phyloP scores from a whole-genome alignment of 2,113 vertebrate genomes.

The Lipotes vexillifer region DNA sequence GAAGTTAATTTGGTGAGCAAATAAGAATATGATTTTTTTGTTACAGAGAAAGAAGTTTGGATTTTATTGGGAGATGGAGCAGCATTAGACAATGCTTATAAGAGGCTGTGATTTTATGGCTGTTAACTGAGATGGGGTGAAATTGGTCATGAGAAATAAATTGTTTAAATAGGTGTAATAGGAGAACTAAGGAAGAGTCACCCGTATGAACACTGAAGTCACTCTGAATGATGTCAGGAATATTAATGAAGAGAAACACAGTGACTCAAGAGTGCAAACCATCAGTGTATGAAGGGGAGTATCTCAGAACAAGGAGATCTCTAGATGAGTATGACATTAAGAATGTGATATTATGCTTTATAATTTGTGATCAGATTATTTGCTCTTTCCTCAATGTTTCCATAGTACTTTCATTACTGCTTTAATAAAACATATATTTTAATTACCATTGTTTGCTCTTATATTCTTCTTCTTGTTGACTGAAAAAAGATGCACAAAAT shows the following conservation, averaged over 20 bases:
- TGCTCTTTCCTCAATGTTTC: neutral
- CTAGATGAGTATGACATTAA: neutral
- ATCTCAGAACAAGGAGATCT: neutral
- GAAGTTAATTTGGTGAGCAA: neutral
- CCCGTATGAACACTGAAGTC: neutral
- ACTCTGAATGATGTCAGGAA: neutral
- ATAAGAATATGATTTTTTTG: too few species aligned
- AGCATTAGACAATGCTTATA: neutral
- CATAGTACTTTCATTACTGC: neutral
- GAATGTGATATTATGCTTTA: neutral
- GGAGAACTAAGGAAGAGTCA: neutral
- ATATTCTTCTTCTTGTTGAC: neutral
- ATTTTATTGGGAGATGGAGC: neutral
- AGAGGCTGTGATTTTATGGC: neutral
- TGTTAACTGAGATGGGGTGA: neutral
- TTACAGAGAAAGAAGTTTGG: too few species aligned
- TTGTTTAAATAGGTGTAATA: neutral
- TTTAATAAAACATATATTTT: neutral
- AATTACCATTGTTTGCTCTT: neutral
- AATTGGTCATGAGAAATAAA: neutral
- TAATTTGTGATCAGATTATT: neutral
- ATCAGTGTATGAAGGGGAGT: neutral
- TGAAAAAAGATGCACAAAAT: neutral
- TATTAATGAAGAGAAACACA: neutral
- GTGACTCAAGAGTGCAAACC: neutral